Conservation (phyloP, 2,113 vertebrate genomes). For the Oryzias curvinotus region DNA sequence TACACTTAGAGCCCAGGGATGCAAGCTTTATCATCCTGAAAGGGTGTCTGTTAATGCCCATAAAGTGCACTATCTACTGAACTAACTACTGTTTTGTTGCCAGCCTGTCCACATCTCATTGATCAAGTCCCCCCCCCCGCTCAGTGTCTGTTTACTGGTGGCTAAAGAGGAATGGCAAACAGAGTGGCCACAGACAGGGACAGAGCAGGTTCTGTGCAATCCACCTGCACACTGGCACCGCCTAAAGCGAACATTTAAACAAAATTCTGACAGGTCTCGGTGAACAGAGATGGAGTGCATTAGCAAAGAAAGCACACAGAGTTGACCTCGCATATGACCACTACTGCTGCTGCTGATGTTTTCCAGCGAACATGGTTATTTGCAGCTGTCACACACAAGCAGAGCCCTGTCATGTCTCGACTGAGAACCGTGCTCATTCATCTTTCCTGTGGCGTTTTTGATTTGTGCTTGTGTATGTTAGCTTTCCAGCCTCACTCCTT, state of each 20-base stretch:
- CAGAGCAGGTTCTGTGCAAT: conserved; percentile 44
- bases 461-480: conserved; percentile 45
- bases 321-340: conserved; percentile 18
- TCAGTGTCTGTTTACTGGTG: conserved; percentile 28
- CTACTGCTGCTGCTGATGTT: conserved; percentile 33
- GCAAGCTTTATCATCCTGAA: conserved; percentile 9
- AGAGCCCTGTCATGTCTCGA: conserved; percentile 33
- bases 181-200: conserved; percentile 5
- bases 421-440: conserved; percentile 35
- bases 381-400: conserved; percentile 49
- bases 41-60: conserved; percentile 13
- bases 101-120: conserved; percentile 46
- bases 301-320: conserved; percentile 32
- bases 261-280: conserved; percentile 19
- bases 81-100: conserved; percentile 31
- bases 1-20: neutral
- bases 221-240: neutral
- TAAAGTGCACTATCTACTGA: conserved; percentile 25
- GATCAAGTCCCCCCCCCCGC: conserved; percentile 25
- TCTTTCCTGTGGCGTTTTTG: conserved; percentile 44
- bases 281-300: conserved; percentile 49
- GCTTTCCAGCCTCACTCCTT: neutral
- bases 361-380: conserved; percentile 33
- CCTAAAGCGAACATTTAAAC: conserved; percentile 23
- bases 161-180: conserved; percentile 45